Conservation (phyloP, 2,888 invertebrate species). For the Clivina fossor region DNA sequence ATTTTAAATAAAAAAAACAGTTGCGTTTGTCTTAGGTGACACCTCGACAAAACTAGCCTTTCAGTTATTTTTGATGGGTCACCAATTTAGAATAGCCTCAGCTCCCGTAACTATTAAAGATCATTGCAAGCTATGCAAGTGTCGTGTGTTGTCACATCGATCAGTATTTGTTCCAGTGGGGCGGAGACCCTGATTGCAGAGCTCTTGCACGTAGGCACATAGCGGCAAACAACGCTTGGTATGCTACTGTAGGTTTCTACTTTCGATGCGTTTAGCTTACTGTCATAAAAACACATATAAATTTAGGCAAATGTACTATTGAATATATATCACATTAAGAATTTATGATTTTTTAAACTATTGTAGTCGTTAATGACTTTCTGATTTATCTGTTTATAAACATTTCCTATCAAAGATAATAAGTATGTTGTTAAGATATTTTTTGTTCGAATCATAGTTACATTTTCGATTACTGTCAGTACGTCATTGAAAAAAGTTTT, state of each 20-base stretch:
- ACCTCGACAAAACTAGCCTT: constrained; percentile 17
- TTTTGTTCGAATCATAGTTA: not conserved
- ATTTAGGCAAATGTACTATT: no score
- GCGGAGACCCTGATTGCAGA: constrained; percentile 24
- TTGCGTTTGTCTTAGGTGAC: constrained; percentile 21
- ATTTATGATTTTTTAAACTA: not conserved
- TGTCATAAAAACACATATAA: not conserved
- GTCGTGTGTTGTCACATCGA: constrained; percentile 18
- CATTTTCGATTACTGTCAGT: not conserved
- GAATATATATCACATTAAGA: not conserved
- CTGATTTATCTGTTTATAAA: no score
- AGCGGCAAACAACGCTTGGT: not conserved
- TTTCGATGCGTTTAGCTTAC: not conserved
- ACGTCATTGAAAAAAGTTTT: not conserved
- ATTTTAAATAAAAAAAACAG: constrained; percentile 28
- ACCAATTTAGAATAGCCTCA: constrained; percentile 7
- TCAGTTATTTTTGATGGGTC: constrained; percentile 21
- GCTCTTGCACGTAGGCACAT: constrained; percentile 21
- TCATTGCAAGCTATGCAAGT: constrained; percentile 6
- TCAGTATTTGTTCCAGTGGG: constrained; percentile 15
- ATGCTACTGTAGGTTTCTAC: not conserved
- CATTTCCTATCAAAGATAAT: no score
- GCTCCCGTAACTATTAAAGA: constrained; percentile 14
- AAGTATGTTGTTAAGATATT: not conserved
- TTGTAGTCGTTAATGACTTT: not conserved